Conservation (phyloP, 1,140 invertebrate species). For the Drosophila saltans region DNA sequence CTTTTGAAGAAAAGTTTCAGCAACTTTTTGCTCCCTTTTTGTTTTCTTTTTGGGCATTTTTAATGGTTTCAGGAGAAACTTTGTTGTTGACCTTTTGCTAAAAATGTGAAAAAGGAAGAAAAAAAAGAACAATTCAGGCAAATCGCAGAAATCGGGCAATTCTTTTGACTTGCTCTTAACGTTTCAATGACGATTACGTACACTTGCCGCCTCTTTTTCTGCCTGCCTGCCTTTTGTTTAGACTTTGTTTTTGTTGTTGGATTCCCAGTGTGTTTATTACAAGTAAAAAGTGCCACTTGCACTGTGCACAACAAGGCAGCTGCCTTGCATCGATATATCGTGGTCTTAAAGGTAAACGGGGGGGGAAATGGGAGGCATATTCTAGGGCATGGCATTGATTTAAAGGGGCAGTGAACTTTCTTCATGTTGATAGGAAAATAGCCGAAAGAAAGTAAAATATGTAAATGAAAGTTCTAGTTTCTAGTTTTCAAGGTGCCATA, state of each 20-base stretch:
- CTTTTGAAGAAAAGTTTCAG: not conserved
- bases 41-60: not conserved
- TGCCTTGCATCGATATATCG: not conserved
- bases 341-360: no score
- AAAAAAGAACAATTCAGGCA: slow-evolving; percentile 2
- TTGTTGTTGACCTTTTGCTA: slow-evolving; percentile 2
- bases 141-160: slow-evolving; percentile 5
- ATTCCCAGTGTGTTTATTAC: slow-evolving; percentile 22
- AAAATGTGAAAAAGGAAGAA: not conserved
- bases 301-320: slow-evolving; percentile 1
- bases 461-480: not conserved
- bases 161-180: slow-evolving; percentile 8
- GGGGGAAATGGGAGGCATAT: not conserved
- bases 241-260: not conserved
- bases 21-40: not conserved
- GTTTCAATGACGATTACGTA: slow-evolving; percentile 5
- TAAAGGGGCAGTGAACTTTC: slow-evolving; percentile 7
- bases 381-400: not conserved
- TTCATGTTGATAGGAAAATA: not conserved
- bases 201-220: slow-evolving; percentile 1
- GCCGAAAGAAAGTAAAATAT: not conserved
- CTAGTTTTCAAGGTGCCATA: slow-evolving; percentile 5
- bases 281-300: slow-evolving; percentile 13
- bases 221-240: slow-evolving; percentile 21
- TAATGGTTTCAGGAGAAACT: slow-evolving; percentile 3